Conservation (phyloP, 2,888 invertebrate genomes). For the Seira ritae region DNA sequence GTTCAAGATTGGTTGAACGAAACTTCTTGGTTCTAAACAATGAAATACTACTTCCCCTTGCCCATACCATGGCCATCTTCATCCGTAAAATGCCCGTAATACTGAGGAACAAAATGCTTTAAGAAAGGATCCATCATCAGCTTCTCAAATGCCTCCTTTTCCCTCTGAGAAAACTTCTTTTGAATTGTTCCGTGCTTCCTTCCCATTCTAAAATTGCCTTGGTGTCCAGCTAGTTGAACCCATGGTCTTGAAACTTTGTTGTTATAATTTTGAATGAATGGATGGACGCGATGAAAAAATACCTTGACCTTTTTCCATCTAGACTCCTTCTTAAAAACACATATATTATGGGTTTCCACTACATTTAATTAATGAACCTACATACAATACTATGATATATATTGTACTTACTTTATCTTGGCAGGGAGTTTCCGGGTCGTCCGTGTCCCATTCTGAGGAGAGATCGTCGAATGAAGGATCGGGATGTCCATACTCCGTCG, state of each 20-base stretch:
- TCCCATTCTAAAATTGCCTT: constrained; percentile 73
- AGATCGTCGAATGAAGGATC: constrained; percentile 91
- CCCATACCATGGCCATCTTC: constrained; percentile 75
- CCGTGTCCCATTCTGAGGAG: constrained; percentile 94
- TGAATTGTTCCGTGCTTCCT: constrained; percentile 91
- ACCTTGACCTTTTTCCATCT: constrained; percentile 96
- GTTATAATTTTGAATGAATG: constrained; percentile 94
- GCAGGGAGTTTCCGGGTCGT: constrained; percentile 75
- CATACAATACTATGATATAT: no score
- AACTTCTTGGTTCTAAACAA: neutral
- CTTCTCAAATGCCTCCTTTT: constrained; percentile 90
- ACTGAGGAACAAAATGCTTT: constrained; percentile 93
- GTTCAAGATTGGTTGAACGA: neutral
- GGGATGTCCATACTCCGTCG: constrained; percentile 85
- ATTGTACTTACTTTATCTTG: constrained; percentile 69
- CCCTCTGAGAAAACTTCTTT: constrained; percentile 93
- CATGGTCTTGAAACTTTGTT: constrained; percentile 97
- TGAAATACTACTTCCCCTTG: no score
- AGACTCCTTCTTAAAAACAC: no score
- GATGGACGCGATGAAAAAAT: constrained; percentile 94
- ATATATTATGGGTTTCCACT: no score
- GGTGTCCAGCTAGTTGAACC: constrained; percentile 84
- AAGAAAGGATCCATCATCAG: constrained; percentile 95
- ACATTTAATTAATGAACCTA: no score
- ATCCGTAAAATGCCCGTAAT: constrained; percentile 82